Conservation (phyloP, 1,140 invertebrate species). For the Zaprionus inermis region DNA sequence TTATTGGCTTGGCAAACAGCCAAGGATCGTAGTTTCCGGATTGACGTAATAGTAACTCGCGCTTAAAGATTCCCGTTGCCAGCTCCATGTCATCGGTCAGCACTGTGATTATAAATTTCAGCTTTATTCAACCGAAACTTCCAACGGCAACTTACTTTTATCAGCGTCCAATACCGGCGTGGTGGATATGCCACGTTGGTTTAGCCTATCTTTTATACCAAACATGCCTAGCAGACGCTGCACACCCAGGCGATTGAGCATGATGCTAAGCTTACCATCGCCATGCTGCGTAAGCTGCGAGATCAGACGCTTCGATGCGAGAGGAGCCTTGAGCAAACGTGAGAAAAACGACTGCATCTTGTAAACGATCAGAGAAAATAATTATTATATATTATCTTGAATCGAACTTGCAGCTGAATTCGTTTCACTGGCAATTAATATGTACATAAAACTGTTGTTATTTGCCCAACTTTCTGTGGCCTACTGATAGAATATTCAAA, state of each 20-base stretch:
- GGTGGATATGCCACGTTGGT: conserved; percentile 53
- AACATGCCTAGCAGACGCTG: conserved; percentile 21
- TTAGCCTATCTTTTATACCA: conserved; percentile 14
- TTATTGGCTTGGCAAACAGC: conserved; percentile 88
- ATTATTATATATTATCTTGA: background rate
- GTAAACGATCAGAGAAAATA: background rate
- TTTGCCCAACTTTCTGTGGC: background rate
- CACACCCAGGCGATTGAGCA: conserved; percentile 51
- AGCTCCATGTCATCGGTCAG: conserved; percentile 94
- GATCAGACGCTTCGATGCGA: conserved; percentile 63
- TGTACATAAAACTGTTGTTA: background rate
- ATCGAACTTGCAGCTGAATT: background rate
- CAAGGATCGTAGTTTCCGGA: conserved; percentile 96
- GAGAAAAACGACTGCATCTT: conserved; percentile 65
- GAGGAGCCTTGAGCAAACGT: conserved; percentile 42
- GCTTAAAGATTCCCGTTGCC: conserved; percentile 95
- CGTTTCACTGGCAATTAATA: background rate
- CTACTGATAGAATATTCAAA: conserved; percentile 8
- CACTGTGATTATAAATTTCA: conserved; percentile 50
- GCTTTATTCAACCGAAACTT: conserved; percentile 31
- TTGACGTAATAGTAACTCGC: conserved; percentile 91
- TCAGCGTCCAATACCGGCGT: conserved; percentile 35
- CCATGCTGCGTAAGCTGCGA: conserved; percentile 61
- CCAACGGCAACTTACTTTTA: conserved; percentile 45
- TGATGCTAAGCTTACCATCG: conserved; percentile 43